Evolutionary conservation across 2,888 invertebrate species (phyloP).

Genomic region (Drosophila infuscata): DNA sequence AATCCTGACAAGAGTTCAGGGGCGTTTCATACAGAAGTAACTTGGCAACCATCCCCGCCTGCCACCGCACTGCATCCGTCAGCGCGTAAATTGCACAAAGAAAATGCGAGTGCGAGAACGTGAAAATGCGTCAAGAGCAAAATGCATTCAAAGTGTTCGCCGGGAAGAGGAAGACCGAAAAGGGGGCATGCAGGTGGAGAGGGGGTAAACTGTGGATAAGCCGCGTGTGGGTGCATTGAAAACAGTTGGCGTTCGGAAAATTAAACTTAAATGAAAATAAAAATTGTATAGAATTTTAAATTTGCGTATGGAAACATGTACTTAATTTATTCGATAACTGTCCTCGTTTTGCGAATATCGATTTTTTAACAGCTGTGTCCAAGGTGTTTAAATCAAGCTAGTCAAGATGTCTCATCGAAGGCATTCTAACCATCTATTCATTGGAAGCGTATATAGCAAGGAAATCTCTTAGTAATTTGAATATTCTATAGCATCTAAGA

Average conservation of each 20-base stretch:
- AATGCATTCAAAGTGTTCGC: slow-evolving; percentile 43
- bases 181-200: neutral
- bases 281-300: neutral
- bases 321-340: neutral
- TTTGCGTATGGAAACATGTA: neutral
- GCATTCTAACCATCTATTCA: too few relatives aligned
- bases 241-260: neutral
- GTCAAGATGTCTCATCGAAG: neutral
- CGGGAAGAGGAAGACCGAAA: neutral
- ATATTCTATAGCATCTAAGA: neutral
- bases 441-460: neutral
- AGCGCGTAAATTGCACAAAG: slow-evolving; percentile 45
- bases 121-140: slow-evolving; percentile 64
- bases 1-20: slow-evolving; percentile 70
- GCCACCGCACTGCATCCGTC: slow-evolving; percentile 26
- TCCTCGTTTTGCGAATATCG: neutral
- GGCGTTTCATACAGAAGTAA: slow-evolving; percentile 48
- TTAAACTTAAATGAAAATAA: neutral
- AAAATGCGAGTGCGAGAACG: slow-evolving; percentile 55
- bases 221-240: neutral
- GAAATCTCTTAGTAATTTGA: neutral
- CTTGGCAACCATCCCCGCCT: slow-evolving; percentile 13
- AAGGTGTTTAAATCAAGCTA: neutral
- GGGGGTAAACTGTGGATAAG: neutral
- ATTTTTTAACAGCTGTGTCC: neutral